Evolutionary conservation across 2,888 invertebrate species (phyloP).

Genomic region (Myathropa florea): DNA sequence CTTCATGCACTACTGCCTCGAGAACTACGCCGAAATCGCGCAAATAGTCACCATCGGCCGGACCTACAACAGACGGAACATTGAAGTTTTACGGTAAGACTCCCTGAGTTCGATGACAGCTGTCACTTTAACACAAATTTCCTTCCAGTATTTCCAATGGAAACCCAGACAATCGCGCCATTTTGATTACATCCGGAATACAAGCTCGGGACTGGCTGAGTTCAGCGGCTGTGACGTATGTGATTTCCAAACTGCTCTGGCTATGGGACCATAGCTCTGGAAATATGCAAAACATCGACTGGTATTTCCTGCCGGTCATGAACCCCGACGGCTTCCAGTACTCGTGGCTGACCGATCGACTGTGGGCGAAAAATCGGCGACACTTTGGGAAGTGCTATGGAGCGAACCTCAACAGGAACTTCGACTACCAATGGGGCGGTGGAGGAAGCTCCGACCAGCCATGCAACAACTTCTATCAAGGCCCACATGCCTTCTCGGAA

Average conservation of each 20-base stretch:
- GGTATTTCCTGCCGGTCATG: conserved; percentile 88
- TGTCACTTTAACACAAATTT: background rate
- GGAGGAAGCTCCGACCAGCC: conserved; percentile 90
- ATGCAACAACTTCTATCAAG: conserved; percentile 90
- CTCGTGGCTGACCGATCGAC: conserved; percentile 88
- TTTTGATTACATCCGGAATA: conserved; percentile 89
- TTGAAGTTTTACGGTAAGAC: conserved; percentile 83
- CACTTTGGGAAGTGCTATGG: conserved; percentile 86
- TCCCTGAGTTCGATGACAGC: background rate
- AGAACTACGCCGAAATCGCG: conserved; percentile 86
- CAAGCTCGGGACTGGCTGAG: conserved; percentile 95
- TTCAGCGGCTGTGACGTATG: conserved; percentile 88
- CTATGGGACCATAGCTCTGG: conserved; percentile 83
- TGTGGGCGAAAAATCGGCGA: conserved; percentile 90
- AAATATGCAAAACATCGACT: conserved; percentile 89
- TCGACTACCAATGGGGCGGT: conserved; percentile 91
- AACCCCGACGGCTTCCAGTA: conserved; percentile 94
- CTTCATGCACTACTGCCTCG: conserved; percentile 86
- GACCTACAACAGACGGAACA: conserved; percentile 87
- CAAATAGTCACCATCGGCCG: conserved; percentile 87
- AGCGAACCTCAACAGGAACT: conserved; percentile 92
- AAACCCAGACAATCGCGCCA: conserved; percentile 82
- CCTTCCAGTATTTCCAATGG: conserved; percentile 85
- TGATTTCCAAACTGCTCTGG: conserved; percentile 86
- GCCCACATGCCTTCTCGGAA: conserved; percentile 91